Evolutionary conservation across 2,113 vertebrate species (phyloP).

Genomic region (Lagopus leucura): DNA sequence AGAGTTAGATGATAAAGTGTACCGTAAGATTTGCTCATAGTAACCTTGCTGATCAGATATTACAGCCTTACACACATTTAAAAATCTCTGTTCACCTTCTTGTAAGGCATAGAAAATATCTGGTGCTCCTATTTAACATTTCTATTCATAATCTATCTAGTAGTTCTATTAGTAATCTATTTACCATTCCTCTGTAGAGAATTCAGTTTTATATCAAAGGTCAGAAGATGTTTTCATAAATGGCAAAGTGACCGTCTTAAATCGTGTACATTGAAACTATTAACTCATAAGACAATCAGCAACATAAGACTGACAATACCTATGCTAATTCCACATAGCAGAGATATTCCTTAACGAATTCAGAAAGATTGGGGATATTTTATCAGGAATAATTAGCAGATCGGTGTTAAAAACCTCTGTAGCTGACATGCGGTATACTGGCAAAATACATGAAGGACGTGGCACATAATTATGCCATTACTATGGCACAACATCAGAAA

Average conservation of each 20-base stretch:
- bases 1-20: not conserved
- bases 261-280: not conserved
- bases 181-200: not conserved
- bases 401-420: slow-evolving; percentile 27
- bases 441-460: not conserved
- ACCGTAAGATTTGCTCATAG: not conserved
- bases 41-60: not conserved
- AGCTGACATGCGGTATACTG: not conserved
- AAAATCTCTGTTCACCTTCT: not conserved
- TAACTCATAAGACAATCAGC: not conserved
- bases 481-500: slow-evolving; percentile 44
- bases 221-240: not conserved
- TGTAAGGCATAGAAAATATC: not conserved
- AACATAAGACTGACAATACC: not conserved
- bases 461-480: slow-evolving; percentile 31
- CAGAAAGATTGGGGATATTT: not conserved
- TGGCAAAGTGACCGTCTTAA: not conserved
- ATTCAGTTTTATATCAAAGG: not conserved
- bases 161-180: no score
- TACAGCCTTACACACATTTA: not conserved
- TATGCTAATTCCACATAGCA: not conserved
- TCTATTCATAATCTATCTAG: not conserved
- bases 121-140: no score
- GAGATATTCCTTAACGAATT: not conserved
- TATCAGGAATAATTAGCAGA: slow-evolving; percentile 60